Conservation (phyloP, 2,888 invertebrate species). For the Mylabris sibirica region DNA sequence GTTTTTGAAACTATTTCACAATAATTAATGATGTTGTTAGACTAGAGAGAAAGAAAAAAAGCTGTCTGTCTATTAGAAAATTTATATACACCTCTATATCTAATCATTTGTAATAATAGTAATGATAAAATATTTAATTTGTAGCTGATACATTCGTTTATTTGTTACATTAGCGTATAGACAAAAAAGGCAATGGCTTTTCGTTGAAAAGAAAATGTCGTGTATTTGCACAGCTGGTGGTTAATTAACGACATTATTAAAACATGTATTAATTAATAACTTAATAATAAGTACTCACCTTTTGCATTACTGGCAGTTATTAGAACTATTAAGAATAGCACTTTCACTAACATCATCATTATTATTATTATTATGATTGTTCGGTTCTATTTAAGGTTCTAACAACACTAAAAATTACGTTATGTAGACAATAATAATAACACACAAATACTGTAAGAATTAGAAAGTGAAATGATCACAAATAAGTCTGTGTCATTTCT, state of each 20-base stretch:
- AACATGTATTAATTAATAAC: background rate
- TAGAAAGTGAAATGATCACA: slow-evolving; percentile 46
- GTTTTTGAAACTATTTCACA: background rate
- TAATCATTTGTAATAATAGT: background rate
- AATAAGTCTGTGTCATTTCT: slow-evolving; percentile 44
- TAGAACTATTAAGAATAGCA: background rate
- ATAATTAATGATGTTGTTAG: background rate
- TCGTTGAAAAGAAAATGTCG: background rate
- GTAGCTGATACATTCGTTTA: background rate
- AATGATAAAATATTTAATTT: background rate
- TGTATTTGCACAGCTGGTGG: background rate
- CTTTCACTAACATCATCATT: slow-evolving; percentile 6
- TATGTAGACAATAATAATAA: background rate
- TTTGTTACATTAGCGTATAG: too few species aligned
- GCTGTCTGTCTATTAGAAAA: background rate
- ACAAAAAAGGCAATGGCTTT: background rate
- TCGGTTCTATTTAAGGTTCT: background rate
- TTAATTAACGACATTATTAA: background rate
- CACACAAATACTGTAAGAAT: background rate
- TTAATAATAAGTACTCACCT: background rate
- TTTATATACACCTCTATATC: background rate
- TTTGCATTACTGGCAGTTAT: background rate
- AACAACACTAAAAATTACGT: background rate
- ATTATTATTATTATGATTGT: background rate
- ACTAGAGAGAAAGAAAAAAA: background rate